Percentiles rank a stretch among this genome's conserved stretches.
Evolutionary conservation across 1,140 invertebrate genomes (phyloP).

Genomic region (Cydia pomonella): DNA sequence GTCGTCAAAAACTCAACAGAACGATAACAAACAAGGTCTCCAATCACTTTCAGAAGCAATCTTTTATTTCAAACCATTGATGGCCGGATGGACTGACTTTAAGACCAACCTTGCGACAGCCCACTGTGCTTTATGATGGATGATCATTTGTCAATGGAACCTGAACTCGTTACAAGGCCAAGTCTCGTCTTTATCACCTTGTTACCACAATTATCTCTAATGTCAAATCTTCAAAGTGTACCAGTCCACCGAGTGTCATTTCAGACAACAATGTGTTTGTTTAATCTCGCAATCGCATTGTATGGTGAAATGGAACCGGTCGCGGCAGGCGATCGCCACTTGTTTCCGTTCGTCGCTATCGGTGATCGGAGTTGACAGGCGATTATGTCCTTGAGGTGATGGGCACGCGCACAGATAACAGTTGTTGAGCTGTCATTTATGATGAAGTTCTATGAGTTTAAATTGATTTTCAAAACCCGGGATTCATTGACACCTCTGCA

Average conservation of each 20-base stretch:
- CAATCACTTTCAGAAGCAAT: background rate
- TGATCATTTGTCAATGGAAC: background rate
- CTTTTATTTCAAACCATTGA: background rate
- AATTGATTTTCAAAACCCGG: too few relatives aligned
- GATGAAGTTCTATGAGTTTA: too few relatives aligned
- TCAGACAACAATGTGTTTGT: conserved; percentile 7
- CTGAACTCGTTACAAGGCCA: background rate
- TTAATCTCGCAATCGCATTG: background rate
- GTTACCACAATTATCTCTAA: background rate
- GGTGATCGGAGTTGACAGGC: background rate
- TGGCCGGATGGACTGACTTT: too few relatives aligned
- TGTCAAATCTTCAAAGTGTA: background rate
- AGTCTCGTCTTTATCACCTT: background rate
- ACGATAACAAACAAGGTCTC: too few relatives aligned
- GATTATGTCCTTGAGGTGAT: conserved; percentile 5
- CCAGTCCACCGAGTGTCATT: background rate
- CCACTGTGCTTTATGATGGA: background rate
- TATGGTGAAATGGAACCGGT: conserved; percentile 15
- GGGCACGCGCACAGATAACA: background rate
- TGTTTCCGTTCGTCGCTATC: background rate
- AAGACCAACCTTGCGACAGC: background rate
- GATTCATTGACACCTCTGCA: too few relatives aligned
- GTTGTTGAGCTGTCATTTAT: too few relatives aligned
- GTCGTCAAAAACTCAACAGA: too few relatives aligned
- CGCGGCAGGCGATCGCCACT: background rate